A percentile compares a stretch with the other conserved stretches of the same genome.
phyloP scores from a whole-genome alignment of 2,797 vertebrate genomes.

The Galaxias olidus region DNA sequence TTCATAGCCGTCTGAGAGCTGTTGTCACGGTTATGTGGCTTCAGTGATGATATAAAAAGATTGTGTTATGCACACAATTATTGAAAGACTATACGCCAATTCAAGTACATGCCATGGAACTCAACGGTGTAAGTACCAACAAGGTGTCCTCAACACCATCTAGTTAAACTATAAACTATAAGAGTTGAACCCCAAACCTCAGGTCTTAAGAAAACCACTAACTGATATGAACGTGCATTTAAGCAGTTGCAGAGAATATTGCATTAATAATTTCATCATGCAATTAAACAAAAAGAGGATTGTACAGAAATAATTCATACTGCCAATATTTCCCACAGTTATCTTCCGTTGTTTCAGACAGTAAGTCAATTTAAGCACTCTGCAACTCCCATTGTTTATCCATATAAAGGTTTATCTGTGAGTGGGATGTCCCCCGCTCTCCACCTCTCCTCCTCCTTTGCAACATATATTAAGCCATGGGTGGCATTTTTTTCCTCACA shows the following conservation, averaged over 20 bases:
- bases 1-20: not conserved
- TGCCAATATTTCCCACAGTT: conserved; percentile 33
- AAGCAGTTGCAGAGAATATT: not conserved
- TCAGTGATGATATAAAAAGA: not conserved
- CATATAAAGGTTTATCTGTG: conserved; percentile 52
- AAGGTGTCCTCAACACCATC: too few relatives aligned
- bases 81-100: not conserved
- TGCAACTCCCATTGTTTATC: conserved; percentile 58
- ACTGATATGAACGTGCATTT: too few relatives aligned
- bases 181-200: too few relatives aligned
- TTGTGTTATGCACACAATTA: not conserved
- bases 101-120: too few relatives aligned
- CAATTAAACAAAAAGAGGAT: conserved; percentile 2
- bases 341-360: conserved; percentile 38
- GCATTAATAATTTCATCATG: not conserved
- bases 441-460: conserved; percentile 21
- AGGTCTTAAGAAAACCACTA: too few relatives aligned
- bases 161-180: too few relatives aligned
- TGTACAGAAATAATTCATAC: conserved; percentile 14
- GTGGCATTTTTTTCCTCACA: conserved; percentile 69
- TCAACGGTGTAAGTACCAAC: too few relatives aligned
- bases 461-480: conserved; percentile 66
- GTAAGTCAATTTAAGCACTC: conserved; percentile 49
- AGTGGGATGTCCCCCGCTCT: conserved; percentile 18
- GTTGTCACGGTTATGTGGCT: not conserved